Evolutionary conservation across 2,888 invertebrate species (phyloP), one percentile per base, ranked within the genome.

Genomic region (Sepiola atlantica): DNA sequence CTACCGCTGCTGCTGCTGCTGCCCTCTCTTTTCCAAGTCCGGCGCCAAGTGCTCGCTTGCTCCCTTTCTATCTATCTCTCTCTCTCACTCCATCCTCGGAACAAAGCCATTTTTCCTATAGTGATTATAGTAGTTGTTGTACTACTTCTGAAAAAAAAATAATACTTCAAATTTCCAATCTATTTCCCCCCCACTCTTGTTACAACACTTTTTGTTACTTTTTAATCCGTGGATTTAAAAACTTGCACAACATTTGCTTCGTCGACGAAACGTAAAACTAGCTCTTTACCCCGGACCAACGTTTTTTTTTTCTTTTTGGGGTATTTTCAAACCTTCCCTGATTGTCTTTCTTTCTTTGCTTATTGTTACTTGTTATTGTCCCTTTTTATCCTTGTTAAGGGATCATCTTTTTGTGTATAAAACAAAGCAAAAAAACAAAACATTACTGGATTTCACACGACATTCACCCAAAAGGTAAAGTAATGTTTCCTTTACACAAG

Each of bases 81-180:
- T 92, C 92, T 55, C 55, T 92, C 92, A 14, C 55, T 92, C 55
- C 45, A n/a, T 20, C 32, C 45, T n/a, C 45, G 54, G 55, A 91
- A 92, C 92, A 92, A 92, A 92, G 92, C 92, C 92, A 92, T 92
- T 92, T 45, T 92, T 45, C 55, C 35, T 4, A 54, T 91, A 45
- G 45, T 91, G 35, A 91, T 45, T 45, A 45, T 77, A 77, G 77
- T 77, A 77, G 77, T 24, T 61, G 28, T 77, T 77, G n/a, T 77
- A n/a, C n/a, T 77, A 77, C 77, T 77, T 77, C 77, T n/a, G n/a
- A 77, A 77, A 61, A 61, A 61, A n/a, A 21, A 45, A 45, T 4
- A 4, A 45, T 45, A 16, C 2, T 32, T 77, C n/a, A 32, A n/a
- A 32, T 77, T 16, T 14, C 2, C n/a, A n/a, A n/a, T n/a, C n/a